Base-by-base conservation (phyloP, 2,113 vertebrate species). In the Dascyllus trimaculatus region DNA sequence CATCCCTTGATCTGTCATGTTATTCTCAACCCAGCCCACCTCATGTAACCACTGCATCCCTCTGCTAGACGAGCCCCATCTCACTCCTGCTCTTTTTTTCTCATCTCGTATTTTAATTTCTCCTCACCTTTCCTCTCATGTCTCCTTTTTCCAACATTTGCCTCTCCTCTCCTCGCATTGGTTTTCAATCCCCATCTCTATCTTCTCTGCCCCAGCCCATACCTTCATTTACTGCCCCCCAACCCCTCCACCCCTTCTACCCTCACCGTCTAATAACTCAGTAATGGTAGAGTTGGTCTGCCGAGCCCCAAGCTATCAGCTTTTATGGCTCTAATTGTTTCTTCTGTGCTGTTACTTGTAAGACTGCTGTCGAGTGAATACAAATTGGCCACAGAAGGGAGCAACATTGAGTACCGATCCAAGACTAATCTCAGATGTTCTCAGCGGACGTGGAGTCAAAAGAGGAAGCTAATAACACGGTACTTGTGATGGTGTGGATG, bases 261-360 rank as follows among this genome's bases (percentile, higher is more conserved):
- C n/a, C 71, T 66, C 75, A 45, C 18, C 6, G 51, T 60, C 85
- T 86, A 88, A 91, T 84, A 88, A 88, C 75, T 82, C 75, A 78
- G 84, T 92, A 89, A 91, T 89, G 65, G 82, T 48, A 69, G 76
- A 86, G 78, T 80, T 87, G 80, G 85, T 85, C 88, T 90, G 54
- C 52, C 63, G 71, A 81, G 83, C 82, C 84, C 80, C 58, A 19
- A 89, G 82, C 83, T 81, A 83, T 87, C 75, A 82, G 86, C 83
- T 88, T 86, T 86, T 84, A 90, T 71, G 61, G 70, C 83, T 88
- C 76, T 93, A 92, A 93, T 92, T 93, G 91, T 93, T 91, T 92
- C 82, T 90, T 81, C 82, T 87, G 75, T 86, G 75, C 85, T 45
- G 68, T 89, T 89, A 86, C 80, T 85, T 81, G 65, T 84, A 89